These are phyloP conservation scores for Peromyscus nudipes DNA, from an alignment of 2,797 vertebrate genomes.

Conservation along the genomic window DNA sequence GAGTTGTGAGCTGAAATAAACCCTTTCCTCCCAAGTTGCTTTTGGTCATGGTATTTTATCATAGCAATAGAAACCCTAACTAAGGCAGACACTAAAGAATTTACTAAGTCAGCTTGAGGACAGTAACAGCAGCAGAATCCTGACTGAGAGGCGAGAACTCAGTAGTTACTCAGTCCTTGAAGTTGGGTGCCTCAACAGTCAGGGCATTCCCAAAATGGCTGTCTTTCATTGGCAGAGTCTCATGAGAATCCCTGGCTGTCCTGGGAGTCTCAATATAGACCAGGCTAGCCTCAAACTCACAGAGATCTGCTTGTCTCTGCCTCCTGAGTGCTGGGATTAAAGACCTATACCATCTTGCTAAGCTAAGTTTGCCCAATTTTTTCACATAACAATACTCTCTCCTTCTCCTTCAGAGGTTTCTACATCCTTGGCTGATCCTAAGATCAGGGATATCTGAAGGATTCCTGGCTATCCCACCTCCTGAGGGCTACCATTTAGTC, in stretches of 20 bases:
- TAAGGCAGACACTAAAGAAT: background rate
- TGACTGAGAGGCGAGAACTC: background rate
- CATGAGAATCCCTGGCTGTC: background rate
- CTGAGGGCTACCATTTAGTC: background rate
- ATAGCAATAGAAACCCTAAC: background rate
- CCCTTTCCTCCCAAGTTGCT: background rate
- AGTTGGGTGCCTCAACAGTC: background rate
- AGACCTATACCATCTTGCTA: background rate
- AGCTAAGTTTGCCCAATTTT: background rate
- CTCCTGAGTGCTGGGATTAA: background rate
- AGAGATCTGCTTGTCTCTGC: background rate
- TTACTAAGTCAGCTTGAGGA: background rate
- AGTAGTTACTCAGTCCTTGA: background rate
- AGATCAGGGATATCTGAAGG: background rate
- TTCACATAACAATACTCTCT: background rate
- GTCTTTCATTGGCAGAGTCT: background rate
- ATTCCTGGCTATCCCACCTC: background rate
- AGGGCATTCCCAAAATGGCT: background rate
- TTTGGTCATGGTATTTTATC: background rate
- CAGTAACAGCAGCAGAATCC: background rate
- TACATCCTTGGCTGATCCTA: background rate
- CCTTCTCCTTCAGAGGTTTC: constrained; percentile 5
- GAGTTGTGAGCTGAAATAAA: background rate
- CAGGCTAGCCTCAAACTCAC: background rate
- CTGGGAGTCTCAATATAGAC: background rate